Evolutionary conservation across 2,888 invertebrate genomes (phyloP), one percentile per base, ranked within the genome.

Genomic region (Thereva nobilitata): DNA sequence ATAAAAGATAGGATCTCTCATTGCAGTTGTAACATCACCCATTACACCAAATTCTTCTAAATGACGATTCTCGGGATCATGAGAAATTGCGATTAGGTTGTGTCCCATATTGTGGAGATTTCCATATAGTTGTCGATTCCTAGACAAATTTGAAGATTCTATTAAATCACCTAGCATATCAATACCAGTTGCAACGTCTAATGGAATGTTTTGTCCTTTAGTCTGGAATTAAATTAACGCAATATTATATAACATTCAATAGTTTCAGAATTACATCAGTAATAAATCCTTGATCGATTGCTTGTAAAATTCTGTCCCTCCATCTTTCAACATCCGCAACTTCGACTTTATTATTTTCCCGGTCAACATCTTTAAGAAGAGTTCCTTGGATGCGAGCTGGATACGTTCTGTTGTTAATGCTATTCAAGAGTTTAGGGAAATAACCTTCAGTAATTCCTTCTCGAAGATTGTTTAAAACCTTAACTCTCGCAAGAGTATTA

Each of bases 1-100:
- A 82, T 91, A 93, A 83, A 93, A 93, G 70, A 91, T 83, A 0
- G 93, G 93, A 79, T 93, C 93, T 55, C 93, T 84, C 91, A 93
- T 92, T 0, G 92, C 91, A 0, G 92, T 92, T 0, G 91, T 87
- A 4, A 90, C 87, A 74, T 92, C 92, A 0, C 90, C 92, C 83
- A 93, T 91, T 0, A 91, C 87, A 38, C 89, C 86, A 73, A 89
- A 88, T 1, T 86, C 84, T 83, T 93, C 93, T 88, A 91, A 75
- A 49, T 76, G 77, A 0, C 80, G 74, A 9, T 86, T 85, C 75
- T 92, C 92, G 0, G 93, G 93, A 79, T 94, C 93, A 76, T 93
- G 93, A 5, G 87, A 82, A 75, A 86, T 88, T 0, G 91, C 86
- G 69, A 93, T 86, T 73, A 90, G 81, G 12, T 90, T 86, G 74